Conservation (phyloP, 2,888 invertebrate genomes). For the Carabus problematicus region DNA sequence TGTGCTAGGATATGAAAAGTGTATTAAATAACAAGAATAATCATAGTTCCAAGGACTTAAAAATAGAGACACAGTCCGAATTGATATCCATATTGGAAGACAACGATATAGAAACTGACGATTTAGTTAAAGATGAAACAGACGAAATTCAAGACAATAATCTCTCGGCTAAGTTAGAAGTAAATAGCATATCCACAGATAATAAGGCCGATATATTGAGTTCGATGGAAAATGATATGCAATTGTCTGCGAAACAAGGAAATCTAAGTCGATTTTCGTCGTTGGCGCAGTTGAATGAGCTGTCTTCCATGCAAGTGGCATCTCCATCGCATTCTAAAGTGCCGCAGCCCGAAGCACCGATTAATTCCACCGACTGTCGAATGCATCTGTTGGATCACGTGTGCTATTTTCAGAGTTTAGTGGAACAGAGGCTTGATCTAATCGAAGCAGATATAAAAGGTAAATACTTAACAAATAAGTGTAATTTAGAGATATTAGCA, state of each 20-base stretch:
- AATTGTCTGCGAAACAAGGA: conserved; percentile 26
- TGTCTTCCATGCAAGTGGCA: neutral
- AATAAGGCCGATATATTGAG: conserved; percentile 33
- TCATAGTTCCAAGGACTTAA: conserved; percentile 43
- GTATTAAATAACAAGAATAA: conserved; percentile 51
- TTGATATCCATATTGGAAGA: conserved; percentile 38
- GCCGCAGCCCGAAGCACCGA: conserved; percentile 83
- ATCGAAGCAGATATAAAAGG: conserved; percentile 80
- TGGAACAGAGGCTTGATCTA: conserved; percentile 74
- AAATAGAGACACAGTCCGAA: conserved; percentile 47
- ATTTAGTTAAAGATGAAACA: conserved; percentile 50
- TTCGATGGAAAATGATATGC: conserved; percentile 25
- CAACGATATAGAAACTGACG: conserved; percentile 47
- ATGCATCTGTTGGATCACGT: conserved; percentile 79
- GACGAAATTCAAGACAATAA: conserved; percentile 50
- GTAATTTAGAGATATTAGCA: too few relatives aligned
- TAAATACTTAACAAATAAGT: conserved; percentile 48
- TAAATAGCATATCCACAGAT: neutral
- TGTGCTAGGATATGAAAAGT: conserved; percentile 49
- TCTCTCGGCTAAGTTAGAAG: conserved; percentile 49
- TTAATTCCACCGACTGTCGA: conserved; percentile 80
- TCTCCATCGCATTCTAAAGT: conserved; percentile 52
- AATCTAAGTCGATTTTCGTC: conserved; percentile 21
- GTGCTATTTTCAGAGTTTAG: conserved; percentile 73
- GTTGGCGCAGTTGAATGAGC: conserved; percentile 33